These are phyloP conservation scores for Coleophora flavipennella DNA, from an alignment of 2,888 invertebrate genomes.

Conservation along the genomic window DNA sequence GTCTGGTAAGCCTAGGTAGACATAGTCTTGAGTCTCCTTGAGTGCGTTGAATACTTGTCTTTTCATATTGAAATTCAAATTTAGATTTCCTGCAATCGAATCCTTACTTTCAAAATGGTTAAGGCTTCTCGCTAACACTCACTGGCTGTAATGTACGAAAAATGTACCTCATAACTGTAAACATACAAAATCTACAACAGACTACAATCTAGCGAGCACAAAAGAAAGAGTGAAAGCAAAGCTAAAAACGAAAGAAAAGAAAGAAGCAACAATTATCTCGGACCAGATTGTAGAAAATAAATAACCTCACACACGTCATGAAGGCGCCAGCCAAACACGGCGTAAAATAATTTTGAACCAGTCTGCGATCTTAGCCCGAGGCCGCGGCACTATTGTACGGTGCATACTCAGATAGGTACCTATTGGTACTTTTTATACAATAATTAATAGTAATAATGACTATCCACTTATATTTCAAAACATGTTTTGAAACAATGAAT, in stretches of 20 bases:
- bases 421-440: too few species aligned
- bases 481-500: constrained; percentile 8
- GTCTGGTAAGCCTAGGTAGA: too few species aligned
- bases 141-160: too few species aligned
- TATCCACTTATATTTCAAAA: constrained; percentile 8
- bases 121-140: too few species aligned
- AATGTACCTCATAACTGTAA: too few species aligned
- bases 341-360: constrained; percentile 5
- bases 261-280: background rate
- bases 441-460: constrained; percentile 3
- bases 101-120: too few species aligned
- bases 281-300: background rate
- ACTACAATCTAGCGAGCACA: too few species aligned
- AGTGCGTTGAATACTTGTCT: background rate
- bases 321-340: background rate
- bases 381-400: too few species aligned
- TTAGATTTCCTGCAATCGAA: background rate
- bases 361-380: too few species aligned
- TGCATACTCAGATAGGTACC: too few species aligned
- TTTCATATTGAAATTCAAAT: background rate
- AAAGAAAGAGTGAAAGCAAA: too few species aligned
- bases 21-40: background rate
- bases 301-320: background rate
- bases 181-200: too few species aligned
- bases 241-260: background rate